Percentiles rank a stretch among this genome's conserved stretches.
Evolutionary conservation across 2,797 vertebrate species (phyloP).

Genomic region (Acrossocheilus wenchowensis): DNA sequence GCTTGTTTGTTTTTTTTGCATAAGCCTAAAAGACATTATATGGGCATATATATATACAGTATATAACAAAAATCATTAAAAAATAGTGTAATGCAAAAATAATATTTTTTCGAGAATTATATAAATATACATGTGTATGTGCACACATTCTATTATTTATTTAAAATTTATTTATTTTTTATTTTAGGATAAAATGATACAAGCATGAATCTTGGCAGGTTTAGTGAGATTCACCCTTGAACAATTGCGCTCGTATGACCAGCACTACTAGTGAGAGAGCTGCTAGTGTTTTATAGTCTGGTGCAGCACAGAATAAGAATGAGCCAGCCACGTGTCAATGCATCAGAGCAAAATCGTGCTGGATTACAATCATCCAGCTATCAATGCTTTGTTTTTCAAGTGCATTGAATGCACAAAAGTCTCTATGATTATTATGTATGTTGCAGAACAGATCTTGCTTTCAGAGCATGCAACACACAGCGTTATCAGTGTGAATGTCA

Average conservation of each 20-base stretch:
- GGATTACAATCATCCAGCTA: not conserved
- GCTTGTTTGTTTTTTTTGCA: not conserved
- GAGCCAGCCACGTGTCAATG: conserved; percentile 65
- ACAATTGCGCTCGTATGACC: not conserved
- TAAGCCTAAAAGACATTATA: no score
- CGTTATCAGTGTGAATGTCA: no score
- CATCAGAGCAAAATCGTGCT: not conserved
- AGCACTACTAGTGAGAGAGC: conserved; percentile 48
- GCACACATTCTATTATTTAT: not conserved
- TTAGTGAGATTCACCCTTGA: not conserved
- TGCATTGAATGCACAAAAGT: not conserved
- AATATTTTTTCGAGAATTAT: not conserved
- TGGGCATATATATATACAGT: no score
- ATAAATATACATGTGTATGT: not conserved
- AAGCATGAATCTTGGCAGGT: not conserved
- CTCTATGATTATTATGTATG: not conserved
- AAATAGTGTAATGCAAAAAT: not conserved
- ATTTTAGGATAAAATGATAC: not conserved
- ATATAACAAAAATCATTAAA: no score
- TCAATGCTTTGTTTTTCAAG: not conserved
- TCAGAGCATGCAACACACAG: not conserved
- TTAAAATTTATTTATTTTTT: not conserved
- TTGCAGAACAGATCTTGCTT: not conserved
- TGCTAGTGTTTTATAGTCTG: conserved; percentile 63
- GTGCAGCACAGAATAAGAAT: conserved; percentile 60